Evolutionary conservation across 1,140 invertebrate species (phyloP), one percentile per base, ranked within the genome.

Genomic region (Pseudomyrmex pallidus): DNA sequence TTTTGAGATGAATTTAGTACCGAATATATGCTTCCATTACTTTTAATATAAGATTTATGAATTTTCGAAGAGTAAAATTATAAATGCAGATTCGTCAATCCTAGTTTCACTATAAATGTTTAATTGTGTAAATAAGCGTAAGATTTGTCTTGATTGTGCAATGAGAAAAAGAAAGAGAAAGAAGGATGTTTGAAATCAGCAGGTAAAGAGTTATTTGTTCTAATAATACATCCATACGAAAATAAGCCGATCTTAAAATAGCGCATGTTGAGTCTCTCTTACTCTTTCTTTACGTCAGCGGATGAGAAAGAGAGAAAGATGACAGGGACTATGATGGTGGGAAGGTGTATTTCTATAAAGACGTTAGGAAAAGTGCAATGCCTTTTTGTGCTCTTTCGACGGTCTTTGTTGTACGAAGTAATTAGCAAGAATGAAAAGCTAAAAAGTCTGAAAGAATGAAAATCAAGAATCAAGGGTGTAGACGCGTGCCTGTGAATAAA

Each of bases 81-180:
- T 35, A 35, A 35, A 35, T 5, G 5, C 4, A 35, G 0, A 64
- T n/a, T 25, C 35, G 54, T 82, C 22, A 57, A 85, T 64, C 50
- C 20, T 72, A 82, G 54, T 77, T 87, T 66, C 59, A 63, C 46
- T 67, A 85, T 74, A 74, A 74, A 77, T 87, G 67, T 82, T 74
- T 88, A 88, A 85, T 62, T 88, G 86, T 88, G 86, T 85, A 88
- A 88, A 88, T 88, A 88, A 88, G 62, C 76, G 80, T 87, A 59
- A 59, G 15, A 61, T 57, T 67, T 80, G 52, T 80, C 15, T 80
- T 72, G 72, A 80, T 61, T 80, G 7, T 48, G 54, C 44, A 63
- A 63, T 63, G 22, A 25, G 44, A 63, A 52, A 78, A 50, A 56
- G 35, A 59, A 50, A 80, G 5, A 50, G 25, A 64, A 17, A 63